Evolutionary conservation across 2,113 vertebrate species (phyloP), one percentile per base, ranked within the genome.

Genomic region (Sprattus sprattus): DNA sequence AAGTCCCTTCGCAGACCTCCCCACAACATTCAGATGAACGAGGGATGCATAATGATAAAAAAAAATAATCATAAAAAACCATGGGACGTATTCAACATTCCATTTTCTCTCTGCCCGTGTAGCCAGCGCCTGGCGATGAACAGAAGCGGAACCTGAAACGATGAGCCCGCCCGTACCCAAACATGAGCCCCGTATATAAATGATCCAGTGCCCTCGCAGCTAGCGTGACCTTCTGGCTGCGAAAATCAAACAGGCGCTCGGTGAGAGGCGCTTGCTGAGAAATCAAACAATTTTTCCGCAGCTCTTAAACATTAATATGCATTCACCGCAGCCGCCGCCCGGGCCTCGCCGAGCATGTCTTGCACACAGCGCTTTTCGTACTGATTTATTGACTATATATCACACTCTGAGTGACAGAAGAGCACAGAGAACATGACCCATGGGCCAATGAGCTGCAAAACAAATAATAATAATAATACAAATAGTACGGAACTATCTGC

Each of bases 351-450:
- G 86, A 93, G 89, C 92, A 93, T 90, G 90, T 91, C 92, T 92
- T 89, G 92, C 91, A 92, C 84, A 2, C 81, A 84, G 91, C 91
- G 87, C 90, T 75, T 93, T 93, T 91, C n/a, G 89, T 32, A 80
- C 88, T 92, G 92, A 94, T 95, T 94, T 94, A 95, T 94, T 93
- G 93, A 94, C 92, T 91, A 93, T 93, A 93, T 90, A 93, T 94
- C 92, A 94, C 93, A 92, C 60, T 7, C 85, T 93, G 94, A 94
- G 90, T 90, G 92, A 93, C 93, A 89, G 90, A 94, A 88, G 92
- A 54, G 11, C 84, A 22, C 88, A 45, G 90, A 90, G 88, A 91
- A 93, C 92, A 93, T 93, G 94, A 93, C 92, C 94, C 88, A 85
- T 89, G 90, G 94, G 92, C 88, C 92, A 94, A 93, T 92, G 90